Percentiles rank a stretch among this genome's conserved stretches.
Conservation (phyloP, 2,113 vertebrate genomes). For the Syngnathus scovelli region DNA sequence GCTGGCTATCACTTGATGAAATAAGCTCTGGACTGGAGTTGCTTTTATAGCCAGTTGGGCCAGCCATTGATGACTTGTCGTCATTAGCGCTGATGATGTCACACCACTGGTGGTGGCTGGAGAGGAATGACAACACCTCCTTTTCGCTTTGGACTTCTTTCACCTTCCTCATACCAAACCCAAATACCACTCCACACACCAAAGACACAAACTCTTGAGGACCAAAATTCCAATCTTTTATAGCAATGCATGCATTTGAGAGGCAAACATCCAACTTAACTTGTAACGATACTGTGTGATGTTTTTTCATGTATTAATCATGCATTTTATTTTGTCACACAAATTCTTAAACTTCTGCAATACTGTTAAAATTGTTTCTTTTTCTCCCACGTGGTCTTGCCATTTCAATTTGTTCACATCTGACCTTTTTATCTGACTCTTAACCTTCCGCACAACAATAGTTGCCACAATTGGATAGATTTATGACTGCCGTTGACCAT, state of each 20-base stretch:
- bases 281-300: neutral
- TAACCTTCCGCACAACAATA: slow-evolving; percentile 39
- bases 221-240: slow-evolving; percentile 1
- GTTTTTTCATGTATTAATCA: neutral
- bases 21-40: slow-evolving; percentile 37
- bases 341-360: slow-evolving; percentile 1
- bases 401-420: slow-evolving; percentile 36
- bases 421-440: slow-evolving; percentile 43
- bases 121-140: slow-evolving; percentile 49
- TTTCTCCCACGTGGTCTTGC: slow-evolving; percentile 4
- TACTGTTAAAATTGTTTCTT: slow-evolving; percentile 15
- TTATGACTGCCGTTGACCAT: slow-evolving; percentile 44
- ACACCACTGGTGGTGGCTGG: slow-evolving; percentile 48
- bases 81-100: slow-evolving; percentile 71
- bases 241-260: neutral
- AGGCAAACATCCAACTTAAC: neutral
- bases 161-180: slow-evolving; percentile 26
- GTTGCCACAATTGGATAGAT: slow-evolving; percentile 47
- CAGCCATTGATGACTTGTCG: slow-evolving; percentile 65
- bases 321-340: neutral
- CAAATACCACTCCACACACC: slow-evolving; percentile 9
- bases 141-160: slow-evolving; percentile 39
- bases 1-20: slow-evolving; percentile 42
- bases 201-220: neutral
- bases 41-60: slow-evolving; percentile 63